phyloP scores from a whole-genome alignment of 2,113 vertebrate genomes.

The Turdus rufiventris region DNA sequence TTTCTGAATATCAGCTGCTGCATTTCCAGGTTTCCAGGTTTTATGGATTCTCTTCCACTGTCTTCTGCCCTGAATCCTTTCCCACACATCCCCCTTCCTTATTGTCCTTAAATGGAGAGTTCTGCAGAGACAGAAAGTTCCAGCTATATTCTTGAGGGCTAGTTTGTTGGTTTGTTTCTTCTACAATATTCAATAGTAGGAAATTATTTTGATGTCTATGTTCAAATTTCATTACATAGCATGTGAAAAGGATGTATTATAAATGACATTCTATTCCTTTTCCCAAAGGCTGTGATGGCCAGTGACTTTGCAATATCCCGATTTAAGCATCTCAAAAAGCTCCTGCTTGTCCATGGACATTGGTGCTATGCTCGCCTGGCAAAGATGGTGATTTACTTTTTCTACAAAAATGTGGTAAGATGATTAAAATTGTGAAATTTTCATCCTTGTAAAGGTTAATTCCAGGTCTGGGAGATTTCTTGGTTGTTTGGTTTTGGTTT shows the following conservation, averaged over 20 bases:
- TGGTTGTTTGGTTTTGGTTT: rapidly evolving
- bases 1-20: not conserved
- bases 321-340: constrained; percentile 91
- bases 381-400: constrained; percentile 93
- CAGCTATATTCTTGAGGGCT: not conserved
- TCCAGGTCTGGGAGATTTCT: not conserved
- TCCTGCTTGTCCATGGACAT: constrained; percentile 91
- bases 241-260: not conserved
- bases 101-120: not conserved
- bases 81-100: not conserved
- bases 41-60: not conserved
- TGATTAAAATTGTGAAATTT: not conserved
- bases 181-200: not conserved
- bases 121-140: not conserved
- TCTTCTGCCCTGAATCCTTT: not conserved
- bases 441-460: not conserved
- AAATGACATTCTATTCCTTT: not conserved
- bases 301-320: constrained; percentile 92
- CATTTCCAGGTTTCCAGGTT: not conserved
- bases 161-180: not conserved
- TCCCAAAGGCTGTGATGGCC: constrained; percentile 89
- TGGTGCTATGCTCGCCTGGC: constrained; percentile 91
- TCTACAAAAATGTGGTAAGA: constrained; percentile 96
- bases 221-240: not conserved
- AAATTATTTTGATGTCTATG: not conserved